phyloP scores from a whole-genome alignment of 1,140 invertebrate genomes.

The Drosophila bocki region DNA sequence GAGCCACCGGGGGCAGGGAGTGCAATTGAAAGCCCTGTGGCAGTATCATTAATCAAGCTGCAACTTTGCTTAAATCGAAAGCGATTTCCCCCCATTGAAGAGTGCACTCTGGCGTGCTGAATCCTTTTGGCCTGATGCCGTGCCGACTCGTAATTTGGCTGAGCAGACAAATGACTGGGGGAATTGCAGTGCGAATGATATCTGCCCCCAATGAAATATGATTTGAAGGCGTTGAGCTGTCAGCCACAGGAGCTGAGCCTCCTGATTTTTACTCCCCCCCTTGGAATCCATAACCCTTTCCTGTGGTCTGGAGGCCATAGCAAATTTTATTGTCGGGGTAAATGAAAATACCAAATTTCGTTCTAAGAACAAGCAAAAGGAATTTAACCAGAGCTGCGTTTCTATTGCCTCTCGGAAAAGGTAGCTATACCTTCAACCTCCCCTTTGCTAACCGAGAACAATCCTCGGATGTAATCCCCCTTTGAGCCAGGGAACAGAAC shows the following conservation, averaged over 20 bases:
- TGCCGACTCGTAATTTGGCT: slow-evolving; percentile 44
- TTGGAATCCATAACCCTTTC: neutral
- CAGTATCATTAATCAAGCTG: slow-evolving; percentile 56
- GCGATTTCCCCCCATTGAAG: slow-evolving; percentile 12
- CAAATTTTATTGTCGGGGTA: slow-evolving; percentile 40
- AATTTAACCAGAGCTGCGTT: slow-evolving; percentile 8
- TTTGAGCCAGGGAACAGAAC: slow-evolving; percentile 3
- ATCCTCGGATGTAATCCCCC: slow-evolving; percentile 18
- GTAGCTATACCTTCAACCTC: neutral
- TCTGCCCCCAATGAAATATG: slow-evolving; percentile 49
- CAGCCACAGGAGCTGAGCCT: slow-evolving; percentile 25
- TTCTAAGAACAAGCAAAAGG: slow-evolving; percentile 39
- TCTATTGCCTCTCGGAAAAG: slow-evolving; percentile 16
- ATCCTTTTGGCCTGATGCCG: slow-evolving; percentile 10
- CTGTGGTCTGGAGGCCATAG: slow-evolving; percentile 14
- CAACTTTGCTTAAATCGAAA: slow-evolving; percentile 60
- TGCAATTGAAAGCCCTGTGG: slow-evolving; percentile 58
- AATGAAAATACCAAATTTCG: slow-evolving; percentile 67
- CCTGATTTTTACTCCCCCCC: neutral
- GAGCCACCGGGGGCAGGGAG: slow-evolving; percentile 13
- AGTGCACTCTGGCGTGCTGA: slow-evolving; percentile 23
- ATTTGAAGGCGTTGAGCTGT: slow-evolving; percentile 57
- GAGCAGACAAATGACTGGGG: slow-evolving; percentile 60
- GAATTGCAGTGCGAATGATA: slow-evolving; percentile 41
- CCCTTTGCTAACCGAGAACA: slow-evolving; percentile 28